Conservation (phyloP, 2,113 vertebrate genomes). For the Xenus cinereus region DNA sequence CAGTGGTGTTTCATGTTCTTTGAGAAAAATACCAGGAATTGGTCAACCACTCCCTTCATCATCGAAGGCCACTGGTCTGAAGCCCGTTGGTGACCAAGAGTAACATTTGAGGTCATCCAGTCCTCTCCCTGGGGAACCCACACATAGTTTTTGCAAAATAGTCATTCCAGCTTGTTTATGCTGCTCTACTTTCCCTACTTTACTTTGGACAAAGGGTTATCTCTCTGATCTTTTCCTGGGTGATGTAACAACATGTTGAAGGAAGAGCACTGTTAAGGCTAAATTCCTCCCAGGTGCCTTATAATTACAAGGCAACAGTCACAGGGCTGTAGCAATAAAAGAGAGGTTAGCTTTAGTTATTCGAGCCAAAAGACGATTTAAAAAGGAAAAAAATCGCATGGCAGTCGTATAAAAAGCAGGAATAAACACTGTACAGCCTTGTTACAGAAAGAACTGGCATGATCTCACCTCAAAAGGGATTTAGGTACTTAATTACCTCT, state of each 20-base stretch:
- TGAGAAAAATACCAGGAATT: not conserved
- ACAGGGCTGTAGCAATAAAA: not conserved
- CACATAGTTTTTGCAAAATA: not conserved
- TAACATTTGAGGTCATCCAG: not conserved
- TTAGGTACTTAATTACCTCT: conserved; percentile 12
- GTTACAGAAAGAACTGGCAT: not conserved
- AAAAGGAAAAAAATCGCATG: not conserved
- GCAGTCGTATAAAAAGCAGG: not conserved
- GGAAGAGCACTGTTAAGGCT: not conserved
- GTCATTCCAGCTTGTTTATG: not conserved
- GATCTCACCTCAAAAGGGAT: not conserved
- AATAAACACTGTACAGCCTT: not conserved
- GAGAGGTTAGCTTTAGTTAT: not conserved
- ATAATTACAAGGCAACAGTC: not conserved
- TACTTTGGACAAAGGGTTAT: not conserved
- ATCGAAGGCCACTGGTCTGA: not conserved
- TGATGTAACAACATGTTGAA: not conserved
- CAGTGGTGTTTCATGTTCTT: not conserved
- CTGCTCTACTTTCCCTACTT: not conserved
- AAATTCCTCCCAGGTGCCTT: not conserved
- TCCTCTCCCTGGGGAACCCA: not conserved
- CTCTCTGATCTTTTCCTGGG: not conserved
- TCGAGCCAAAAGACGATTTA: not conserved
- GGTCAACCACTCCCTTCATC: not conserved
- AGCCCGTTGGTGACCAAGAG: not conserved